phyloP scores from a whole-genome alignment of 1,140 invertebrate genomes.

The Halictus rubicundus region DNA sequence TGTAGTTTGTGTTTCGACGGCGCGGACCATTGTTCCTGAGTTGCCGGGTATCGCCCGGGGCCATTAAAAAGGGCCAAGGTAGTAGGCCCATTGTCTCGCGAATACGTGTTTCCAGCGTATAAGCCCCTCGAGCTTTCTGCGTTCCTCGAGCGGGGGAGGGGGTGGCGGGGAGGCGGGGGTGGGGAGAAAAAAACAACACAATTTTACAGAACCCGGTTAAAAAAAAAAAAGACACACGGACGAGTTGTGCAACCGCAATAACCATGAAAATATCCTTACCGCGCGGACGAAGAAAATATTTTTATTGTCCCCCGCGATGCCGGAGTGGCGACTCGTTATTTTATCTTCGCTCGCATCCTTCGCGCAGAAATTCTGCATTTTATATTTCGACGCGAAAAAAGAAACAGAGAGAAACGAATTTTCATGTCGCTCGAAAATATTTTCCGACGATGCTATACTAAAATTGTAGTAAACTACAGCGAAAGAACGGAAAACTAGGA shows the following conservation, averaged over 20 bases:
- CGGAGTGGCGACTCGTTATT: not conserved
- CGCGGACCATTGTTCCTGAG: slow-evolving; percentile 55
- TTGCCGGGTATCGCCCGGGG: slow-evolving; percentile 28
- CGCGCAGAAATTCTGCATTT: not conserved
- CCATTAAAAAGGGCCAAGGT: slow-evolving; percentile 47
- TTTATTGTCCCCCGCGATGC: not conserved
- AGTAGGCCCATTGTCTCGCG: slow-evolving; percentile 47
- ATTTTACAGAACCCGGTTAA: not conserved
- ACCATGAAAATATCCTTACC: not conserved
- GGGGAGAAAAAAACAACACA: slow-evolving; percentile 32
- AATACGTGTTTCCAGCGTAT: slow-evolving; percentile 29
- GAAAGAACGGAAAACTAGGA: too few relatives aligned
- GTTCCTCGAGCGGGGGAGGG: not conserved
- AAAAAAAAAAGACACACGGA: too few relatives aligned
- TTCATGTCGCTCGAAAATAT: too few relatives aligned
- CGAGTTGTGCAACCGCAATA: not conserved
- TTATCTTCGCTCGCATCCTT: not conserved
- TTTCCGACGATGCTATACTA: too few relatives aligned
- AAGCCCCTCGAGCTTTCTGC: slow-evolving; percentile 24
- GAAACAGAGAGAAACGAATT: too few relatives aligned
- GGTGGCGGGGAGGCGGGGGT: too few relatives aligned
- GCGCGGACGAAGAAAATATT: not conserved
- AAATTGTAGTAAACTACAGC: too few relatives aligned
- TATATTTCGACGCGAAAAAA: not conserved
- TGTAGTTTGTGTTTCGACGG: slow-evolving; percentile 63